phyloP scores from a whole-genome alignment of 2,888 invertebrate genomes.

The Synergus itoensis region DNA sequence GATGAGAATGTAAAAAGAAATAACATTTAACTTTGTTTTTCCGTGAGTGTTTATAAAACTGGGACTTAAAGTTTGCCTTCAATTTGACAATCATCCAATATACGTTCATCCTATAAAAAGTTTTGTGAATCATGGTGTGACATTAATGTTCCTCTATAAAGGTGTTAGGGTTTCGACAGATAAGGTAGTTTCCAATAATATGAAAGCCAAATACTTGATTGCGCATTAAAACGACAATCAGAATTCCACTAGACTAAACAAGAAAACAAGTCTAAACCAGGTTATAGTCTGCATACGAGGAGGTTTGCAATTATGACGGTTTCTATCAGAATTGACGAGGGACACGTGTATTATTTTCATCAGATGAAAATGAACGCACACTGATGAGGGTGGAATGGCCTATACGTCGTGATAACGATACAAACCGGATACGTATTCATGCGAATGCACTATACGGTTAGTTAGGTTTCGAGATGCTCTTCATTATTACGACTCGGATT shows the following conservation, averaged over 20 bases:
- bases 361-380: neutral
- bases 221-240: neutral
- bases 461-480: neutral
- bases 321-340: slow-evolving; percentile 14
- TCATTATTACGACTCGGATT: slow-evolving; percentile 25
- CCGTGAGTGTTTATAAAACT: no score
- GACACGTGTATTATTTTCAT: slow-evolving; percentile 1
- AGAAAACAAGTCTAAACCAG: neutral
- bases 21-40: no score
- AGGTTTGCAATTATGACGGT: neutral
- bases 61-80: no score
- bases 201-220: neutral
- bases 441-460: slow-evolving; percentile 8
- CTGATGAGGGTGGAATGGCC: neutral
- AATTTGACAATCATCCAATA: no score
- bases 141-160: neutral
- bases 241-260: neutral
- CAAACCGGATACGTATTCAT: slow-evolving; percentile 22
- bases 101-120: no score
- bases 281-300: slow-evolving; percentile 6
- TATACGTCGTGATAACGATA: slow-evolving; percentile 25
- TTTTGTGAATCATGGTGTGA: neutral
- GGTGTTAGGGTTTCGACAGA: neutral
- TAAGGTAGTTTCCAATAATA: neutral
- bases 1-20: no score